Percentiles rank a stretch among this genome's conserved stretches.
Conservation (phyloP, 2,888 invertebrate genomes). For the Punctoribates punctum region DNA sequence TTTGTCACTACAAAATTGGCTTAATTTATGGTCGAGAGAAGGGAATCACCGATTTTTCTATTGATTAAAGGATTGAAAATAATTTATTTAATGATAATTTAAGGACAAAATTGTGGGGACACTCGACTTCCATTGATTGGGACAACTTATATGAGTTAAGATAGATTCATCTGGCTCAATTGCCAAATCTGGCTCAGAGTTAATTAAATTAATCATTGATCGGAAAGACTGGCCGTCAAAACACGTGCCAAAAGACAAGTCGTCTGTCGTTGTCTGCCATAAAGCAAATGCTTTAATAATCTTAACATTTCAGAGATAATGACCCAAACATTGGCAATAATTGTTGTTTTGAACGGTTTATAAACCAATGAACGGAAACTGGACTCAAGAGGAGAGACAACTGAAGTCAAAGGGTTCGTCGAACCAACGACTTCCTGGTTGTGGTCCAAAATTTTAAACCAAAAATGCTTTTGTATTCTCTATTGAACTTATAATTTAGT, state of each 20-base stretch:
- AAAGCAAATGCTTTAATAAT: not conserved
- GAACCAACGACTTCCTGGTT: not conserved
- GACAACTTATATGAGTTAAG: too few species aligned
- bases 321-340: not conserved
- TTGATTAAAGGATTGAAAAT: too few species aligned
- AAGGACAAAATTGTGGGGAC: too few species aligned
- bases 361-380: not conserved
- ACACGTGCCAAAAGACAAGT: not conserved
- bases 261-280: not conserved
- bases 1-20: too few species aligned
- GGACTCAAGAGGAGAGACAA: not conserved
- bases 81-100: too few species aligned
- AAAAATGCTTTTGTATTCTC: not conserved
- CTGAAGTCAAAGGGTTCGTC: constrained; percentile 15
- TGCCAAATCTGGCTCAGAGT: too few species aligned
- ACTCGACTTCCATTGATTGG: too few species aligned
- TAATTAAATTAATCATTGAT: too few species aligned
- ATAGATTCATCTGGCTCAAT: too few species aligned
- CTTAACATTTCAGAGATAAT: not conserved
- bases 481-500: constrained; percentile 7
- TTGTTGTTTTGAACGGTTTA: not conserved
- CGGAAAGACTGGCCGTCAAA: too few species aligned
- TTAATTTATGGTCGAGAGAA: too few species aligned
- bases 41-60: too few species aligned
- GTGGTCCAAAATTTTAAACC: not conserved